Evolutionary conservation across 2,888 invertebrate species (phyloP), one percentile per base, ranked within the genome.

Genomic region (Neria commutata): DNA sequence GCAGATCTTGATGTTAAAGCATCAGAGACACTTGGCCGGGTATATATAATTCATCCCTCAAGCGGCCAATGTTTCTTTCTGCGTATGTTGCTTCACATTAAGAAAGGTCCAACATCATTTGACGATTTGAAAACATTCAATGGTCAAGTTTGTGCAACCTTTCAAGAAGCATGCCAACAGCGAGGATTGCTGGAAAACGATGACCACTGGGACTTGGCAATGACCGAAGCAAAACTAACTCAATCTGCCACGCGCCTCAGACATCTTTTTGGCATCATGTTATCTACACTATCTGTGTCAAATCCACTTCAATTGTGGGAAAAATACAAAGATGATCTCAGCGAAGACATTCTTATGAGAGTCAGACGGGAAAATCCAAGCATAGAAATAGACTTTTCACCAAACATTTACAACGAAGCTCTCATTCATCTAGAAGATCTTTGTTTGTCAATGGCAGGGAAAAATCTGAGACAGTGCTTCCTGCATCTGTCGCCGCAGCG

Each of bases 241-340:
- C 19, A 48, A 3, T 49, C 17, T 29, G 49, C 49, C 19, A 5
- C 2, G 10, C 25, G 51, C 45, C 11, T 56, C 1, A 16, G 49
- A 6, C 40, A 50, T 8, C 17, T 54, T n/a, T 58, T 58, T 53
- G 49, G 53, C 5, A 54, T 58, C 21, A 23, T 54, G 45, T n/a
- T 58, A n/a, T n/a, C n/a, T n/a, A n/a, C n/a, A n/a, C n/a, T n/a
- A n/a, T n/a, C n/a, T n/a, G n/a, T n/a, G n/a, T 52, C 57, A 16
- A 58, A 51, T 26, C 56, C 60, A 50, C 29, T 33, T 47, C 51
- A 60, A 33, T 25, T 63, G 45, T 65, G 57, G 58, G 34, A 49
- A 37, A 65, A 62, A 46, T 61, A 46, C 51, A 53, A 49, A 45
- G 56, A 63, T 53, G 29, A 55, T 21, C 60, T 64, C 60, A 23